A percentile compares a stretch with the other conserved stretches of the same genome.
phyloP scores from a whole-genome alignment of 2,888 invertebrate genomes.

The Pseudeuparius sepicola region DNA sequence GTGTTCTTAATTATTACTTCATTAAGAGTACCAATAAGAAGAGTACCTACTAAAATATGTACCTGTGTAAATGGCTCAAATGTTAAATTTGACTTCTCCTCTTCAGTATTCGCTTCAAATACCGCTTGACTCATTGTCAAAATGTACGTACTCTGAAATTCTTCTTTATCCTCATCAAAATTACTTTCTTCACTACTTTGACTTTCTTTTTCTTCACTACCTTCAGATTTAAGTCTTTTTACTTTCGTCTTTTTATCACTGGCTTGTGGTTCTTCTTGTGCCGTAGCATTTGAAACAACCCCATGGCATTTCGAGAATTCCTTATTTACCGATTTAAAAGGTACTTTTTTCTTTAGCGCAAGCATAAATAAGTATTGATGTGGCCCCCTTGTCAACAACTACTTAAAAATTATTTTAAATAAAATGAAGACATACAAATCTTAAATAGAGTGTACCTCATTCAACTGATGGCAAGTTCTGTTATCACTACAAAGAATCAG shows the following conservation, averaged over 20 bases:
- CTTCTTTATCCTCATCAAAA: constrained; percentile 40
- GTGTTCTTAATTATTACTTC: too few relatives aligned
- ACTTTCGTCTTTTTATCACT: constrained; percentile 19
- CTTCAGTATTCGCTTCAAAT: constrained; percentile 16
- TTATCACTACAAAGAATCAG: constrained; percentile 78
- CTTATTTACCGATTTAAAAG: constrained; percentile 47
- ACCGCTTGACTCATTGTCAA: constrained; percentile 56
- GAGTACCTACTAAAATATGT: too few relatives aligned
- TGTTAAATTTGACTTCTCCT: constrained; percentile 30
- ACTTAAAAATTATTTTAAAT: constrained; percentile 17
- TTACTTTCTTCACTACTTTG: constrained; percentile 23
- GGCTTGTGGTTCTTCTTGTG: constrained; percentile 11
- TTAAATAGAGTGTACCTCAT: constrained; percentile 37
- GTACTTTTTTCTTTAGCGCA: constrained; percentile 49
- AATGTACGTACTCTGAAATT: constrained; percentile 52
- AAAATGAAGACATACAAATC: constrained; percentile 6
- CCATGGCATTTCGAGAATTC: constrained; percentile 35
- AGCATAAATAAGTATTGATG: constrained; percentile 52
- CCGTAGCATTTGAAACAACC: constrained; percentile 30
- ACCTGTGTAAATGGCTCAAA: constrained; percentile 60
- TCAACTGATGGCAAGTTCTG: constrained; percentile 72
- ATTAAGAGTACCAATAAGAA: too few relatives aligned
- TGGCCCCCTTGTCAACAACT: constrained; percentile 54
- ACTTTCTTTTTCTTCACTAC: constrained; percentile 14
- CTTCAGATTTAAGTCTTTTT: constrained; percentile 27